A percentile compares a stretch with the other conserved stretches of the same genome.
These are phyloP conservation scores for Cordilura impudica DNA, from an alignment of 2,888 invertebrate species.

Conservation along the genomic window DNA sequence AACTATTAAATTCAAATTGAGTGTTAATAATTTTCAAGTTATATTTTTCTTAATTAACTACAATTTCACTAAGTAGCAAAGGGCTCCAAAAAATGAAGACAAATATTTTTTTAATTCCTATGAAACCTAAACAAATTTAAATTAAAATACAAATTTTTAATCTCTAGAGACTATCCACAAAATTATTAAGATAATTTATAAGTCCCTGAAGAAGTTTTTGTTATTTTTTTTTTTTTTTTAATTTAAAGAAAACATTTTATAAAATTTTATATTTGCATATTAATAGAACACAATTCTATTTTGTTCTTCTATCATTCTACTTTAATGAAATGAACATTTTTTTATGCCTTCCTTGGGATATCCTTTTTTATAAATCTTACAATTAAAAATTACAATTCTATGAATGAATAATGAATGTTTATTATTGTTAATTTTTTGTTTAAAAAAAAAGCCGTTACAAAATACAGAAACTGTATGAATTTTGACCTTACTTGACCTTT, in stretches of 20 bases:
- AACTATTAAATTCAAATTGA: too few relatives aligned
- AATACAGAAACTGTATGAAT: neutral
- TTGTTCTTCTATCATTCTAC: too few relatives aligned
- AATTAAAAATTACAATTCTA: neutral
- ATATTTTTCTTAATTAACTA: too few relatives aligned
- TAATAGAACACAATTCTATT: too few relatives aligned
- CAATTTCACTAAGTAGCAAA: neutral
- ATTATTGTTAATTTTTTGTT: neutral
- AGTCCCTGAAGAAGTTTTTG: neutral
- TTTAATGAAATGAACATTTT: too few relatives aligned
- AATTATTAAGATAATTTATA: neutral
- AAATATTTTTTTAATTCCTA: too few relatives aligned
- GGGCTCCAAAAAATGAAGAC: neutral
- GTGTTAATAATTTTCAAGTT: too few relatives aligned
- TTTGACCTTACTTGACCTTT: conserved; percentile 41
- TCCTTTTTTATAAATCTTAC: neutral
- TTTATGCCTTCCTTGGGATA: too few relatives aligned
- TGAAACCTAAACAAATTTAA: neutral
- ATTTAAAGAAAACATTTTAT: neutral
- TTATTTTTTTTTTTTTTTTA: too few relatives aligned
- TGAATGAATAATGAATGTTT: neutral
- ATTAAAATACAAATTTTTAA: neutral
- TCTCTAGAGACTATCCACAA: neutral
- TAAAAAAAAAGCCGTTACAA: neutral
- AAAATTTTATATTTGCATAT: neutral